Evolutionary conservation across 2,113 vertebrate species (phyloP), one percentile per base, ranked within the genome.

Genomic region (Leuciscus idus): DNA sequence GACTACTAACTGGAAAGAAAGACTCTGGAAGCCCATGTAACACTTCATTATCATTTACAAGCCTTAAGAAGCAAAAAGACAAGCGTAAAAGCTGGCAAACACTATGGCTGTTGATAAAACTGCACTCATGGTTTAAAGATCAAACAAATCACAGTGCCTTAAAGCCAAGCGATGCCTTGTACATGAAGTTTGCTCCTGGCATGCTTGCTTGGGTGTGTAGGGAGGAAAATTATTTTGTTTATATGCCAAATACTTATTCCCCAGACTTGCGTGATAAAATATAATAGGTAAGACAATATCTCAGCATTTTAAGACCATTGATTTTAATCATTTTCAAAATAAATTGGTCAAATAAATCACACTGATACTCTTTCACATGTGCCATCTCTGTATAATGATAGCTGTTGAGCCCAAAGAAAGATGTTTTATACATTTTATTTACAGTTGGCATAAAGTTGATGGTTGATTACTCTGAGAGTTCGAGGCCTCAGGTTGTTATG

Each of bases 11-110:
- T 17, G 64, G 66, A 86, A 86, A 86, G 36, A 33, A 75, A 61
- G 82, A 17, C 39, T 70, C 70, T 80, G 76, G 57, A 76, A 84
- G 33, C 7, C 64, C 33, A 50, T 66, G 48, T 74, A 74, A 57
- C 46, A 77, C 77, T 48, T 73, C 85, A 84, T 83, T 82, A 72
- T 57, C 80, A 83, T 55, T 87, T 46, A 55, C 73, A 82, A 61
- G 77, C 52, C 73, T 75, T 74, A 64, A 76, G 43, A 86, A 82
- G 79, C n/a, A 15, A 83, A 77, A 57, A 68, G 48, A 68, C 50
- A 84, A 80, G 75, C 19, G 81, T 48, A 26, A 80, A 80, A 61
- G 61, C 64, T 73, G 82, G 64, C 70, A 64, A 55, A 83, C 28
- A 55, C 48, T 4, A 28, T 33, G 62, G 21, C 77, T 59, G 77